These are phyloP conservation scores for Xenentodon cancila DNA, from an alignment of 2,797 vertebrate genomes.

Conservation along the genomic window DNA sequence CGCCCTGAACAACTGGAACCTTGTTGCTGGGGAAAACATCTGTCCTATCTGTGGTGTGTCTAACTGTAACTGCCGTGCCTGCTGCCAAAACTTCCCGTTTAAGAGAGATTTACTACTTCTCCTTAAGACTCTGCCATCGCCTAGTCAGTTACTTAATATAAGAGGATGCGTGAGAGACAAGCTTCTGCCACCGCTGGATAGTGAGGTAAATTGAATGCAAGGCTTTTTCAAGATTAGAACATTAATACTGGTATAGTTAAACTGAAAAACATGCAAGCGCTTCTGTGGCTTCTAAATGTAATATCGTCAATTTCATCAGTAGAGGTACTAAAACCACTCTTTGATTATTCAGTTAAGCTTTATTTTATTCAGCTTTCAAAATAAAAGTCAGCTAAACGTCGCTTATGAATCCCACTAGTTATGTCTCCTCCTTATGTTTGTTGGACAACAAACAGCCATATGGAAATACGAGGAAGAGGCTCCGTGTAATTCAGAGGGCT, in stretches of 20 bases:
- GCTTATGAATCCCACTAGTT: background rate
- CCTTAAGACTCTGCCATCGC: constrained; percentile 52
- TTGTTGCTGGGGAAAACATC: constrained; percentile 43
- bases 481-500: constrained; percentile 23
- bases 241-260: background rate
- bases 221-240: constrained; percentile 13
- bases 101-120: constrained; percentile 55
- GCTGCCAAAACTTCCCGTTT: constrained; percentile 44
- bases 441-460: constrained; percentile 29
- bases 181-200: constrained; percentile 40
- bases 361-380: background rate
- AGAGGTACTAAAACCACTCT: too few relatives aligned
- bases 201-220: constrained; percentile 47
- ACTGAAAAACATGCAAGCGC: background rate
- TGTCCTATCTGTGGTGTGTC: constrained; percentile 40
- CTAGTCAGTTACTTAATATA: constrained; percentile 46
- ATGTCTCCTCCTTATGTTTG: constrained; percentile 20
- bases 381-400: background rate
- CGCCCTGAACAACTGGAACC: constrained; percentile 11
- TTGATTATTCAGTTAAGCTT: background rate
- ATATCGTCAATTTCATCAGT: background rate
- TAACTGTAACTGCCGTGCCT: constrained; percentile 38
- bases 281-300: too few relatives aligned
- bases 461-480: constrained; percentile 44
- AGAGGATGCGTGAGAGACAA: constrained; percentile 30